Base-by-base conservation (phyloP, 2,888 invertebrate genomes). In the Drosophila putrida region DNA sequence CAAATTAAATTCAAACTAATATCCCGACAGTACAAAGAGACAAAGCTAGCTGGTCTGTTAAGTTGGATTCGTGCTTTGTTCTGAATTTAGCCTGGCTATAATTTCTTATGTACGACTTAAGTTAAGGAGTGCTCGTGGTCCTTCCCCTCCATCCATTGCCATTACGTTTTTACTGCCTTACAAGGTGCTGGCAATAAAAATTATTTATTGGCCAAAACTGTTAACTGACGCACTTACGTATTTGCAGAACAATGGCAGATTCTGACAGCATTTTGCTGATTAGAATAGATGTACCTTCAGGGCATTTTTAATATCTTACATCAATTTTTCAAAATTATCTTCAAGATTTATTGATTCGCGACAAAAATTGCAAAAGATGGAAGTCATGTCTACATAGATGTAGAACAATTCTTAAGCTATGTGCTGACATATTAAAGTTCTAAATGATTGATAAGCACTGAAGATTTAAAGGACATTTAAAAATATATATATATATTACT, bases 111-210 rank as follows among this genome's bases (percentile, higher is more conserved):
- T 50, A 65, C 55, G 53, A 46, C 64, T 35, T 28, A 46, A 68
- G 41, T 64, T 57, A 51, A 38, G 44, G 15, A 39, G 57, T 53
- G 15, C 41, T 41, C 25, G 41, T 33, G 31, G 10, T 39, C 31
- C 49, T 55, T n/a, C 53, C 38, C 33, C 27, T 44, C 33, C 27
- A 41, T 60, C 25, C 11, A 0, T n/a, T 39, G 43, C 44, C 35
- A 59, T 46, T 68, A 60, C 61, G 51, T 60, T 66, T 77, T 71
- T 51, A 66, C 78, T 75, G 79, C 80, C 71, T 44, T 65, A 78
- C 75, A 80, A 88, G 79, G 83, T 89, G 82, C 72, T 60, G 75
- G 78, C 85, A 79, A 89, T 89, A 85, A 83, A 89, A 87, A 83
- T 83, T 79, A 87, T 89, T 80, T 89, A 87, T 89, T 75, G 60